These are phyloP conservation scores for Thamnaconus septentrionalis DNA, from an alignment of 2,113 vertebrate species.

Conservation along the genomic window DNA sequence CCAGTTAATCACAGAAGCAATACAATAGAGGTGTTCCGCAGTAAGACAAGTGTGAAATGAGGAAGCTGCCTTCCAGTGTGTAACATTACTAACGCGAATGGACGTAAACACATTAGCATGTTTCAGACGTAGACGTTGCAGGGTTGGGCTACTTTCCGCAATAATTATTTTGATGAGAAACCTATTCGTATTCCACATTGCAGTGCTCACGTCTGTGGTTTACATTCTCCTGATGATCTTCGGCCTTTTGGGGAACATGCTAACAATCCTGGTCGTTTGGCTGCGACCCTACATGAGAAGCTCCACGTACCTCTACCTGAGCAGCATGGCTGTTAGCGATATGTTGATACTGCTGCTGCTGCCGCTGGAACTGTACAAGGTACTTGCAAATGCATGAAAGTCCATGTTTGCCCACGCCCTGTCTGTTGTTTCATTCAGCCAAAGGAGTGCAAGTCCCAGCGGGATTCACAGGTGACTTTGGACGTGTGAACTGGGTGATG, in stretches of 20 bases:
- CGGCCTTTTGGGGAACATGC: constrained; percentile 74
- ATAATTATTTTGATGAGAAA: background rate
- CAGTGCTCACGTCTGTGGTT: constrained; percentile 67
- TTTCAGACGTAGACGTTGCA: no score
- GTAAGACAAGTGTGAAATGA: background rate
- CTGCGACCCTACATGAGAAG: constrained; percentile 77
- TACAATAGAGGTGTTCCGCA: background rate
- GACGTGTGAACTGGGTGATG: no score
- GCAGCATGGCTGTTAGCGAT: constrained; percentile 81
- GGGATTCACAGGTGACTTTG: background rate
- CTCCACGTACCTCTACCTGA: constrained; percentile 81
- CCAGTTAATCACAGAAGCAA: background rate
- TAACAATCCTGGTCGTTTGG: constrained; percentile 80
- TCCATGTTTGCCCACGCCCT: no score
- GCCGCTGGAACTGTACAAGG: constrained; percentile 80
- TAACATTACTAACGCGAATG: background rate
- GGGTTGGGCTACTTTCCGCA: background rate
- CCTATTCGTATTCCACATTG: constrained; percentile 17
- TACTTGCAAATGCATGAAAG: constrained; percentile 25
- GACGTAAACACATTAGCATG: no score
- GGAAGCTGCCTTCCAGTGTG: background rate
- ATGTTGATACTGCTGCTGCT: constrained; percentile 77
- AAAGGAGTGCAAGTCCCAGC: background rate
- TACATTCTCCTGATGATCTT: constrained; percentile 73
- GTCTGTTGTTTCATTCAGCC: constrained; percentile 6